Conservation (phyloP, 2,888 invertebrate species). For the Cactoblastis cactorum region DNA sequence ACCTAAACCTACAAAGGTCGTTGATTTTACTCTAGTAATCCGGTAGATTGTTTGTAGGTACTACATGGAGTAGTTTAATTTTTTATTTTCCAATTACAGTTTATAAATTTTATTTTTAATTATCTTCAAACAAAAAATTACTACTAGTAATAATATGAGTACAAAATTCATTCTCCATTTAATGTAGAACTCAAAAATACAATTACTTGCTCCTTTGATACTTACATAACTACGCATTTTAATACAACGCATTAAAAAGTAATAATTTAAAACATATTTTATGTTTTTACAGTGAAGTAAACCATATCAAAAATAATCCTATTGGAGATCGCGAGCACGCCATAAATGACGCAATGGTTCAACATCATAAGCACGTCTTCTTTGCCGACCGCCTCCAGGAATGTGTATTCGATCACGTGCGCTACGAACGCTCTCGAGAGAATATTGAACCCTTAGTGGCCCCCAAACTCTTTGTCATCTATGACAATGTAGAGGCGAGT, state of each 20-base stretch:
- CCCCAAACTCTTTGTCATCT: conserved; percentile 83
- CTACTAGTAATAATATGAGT: no score
- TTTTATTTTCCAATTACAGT: not conserved
- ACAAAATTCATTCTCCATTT: no score
- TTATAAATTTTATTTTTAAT: no score
- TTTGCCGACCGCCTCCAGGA: conserved; percentile 85
- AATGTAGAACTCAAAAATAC: no score
- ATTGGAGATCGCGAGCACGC: conserved; percentile 67
- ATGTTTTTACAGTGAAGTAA: conserved; percentile 74
- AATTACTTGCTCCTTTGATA: no score
- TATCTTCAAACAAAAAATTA: no score
- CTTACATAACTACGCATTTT: no score
- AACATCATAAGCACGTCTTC: conserved; percentile 81
- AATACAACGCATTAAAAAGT: not conserved
- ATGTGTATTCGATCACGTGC: conserved; percentile 81
- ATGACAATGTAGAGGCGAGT: conserved; percentile 86
- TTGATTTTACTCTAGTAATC: not conserved
- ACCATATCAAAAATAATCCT: conserved; percentile 68
- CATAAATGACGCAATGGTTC: conserved; percentile 74
- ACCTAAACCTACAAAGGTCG: no score
- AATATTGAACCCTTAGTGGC: conserved; percentile 79
- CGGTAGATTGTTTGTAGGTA: not conserved
- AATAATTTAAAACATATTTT: not conserved
- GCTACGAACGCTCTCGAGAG: conserved; percentile 60
- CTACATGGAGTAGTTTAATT: not conserved